A percentile compares a stretch with the other conserved stretches of the same genome.
Conservation (phyloP, 1,140 invertebrate genomes). For the Tetraneura akinire region DNA sequence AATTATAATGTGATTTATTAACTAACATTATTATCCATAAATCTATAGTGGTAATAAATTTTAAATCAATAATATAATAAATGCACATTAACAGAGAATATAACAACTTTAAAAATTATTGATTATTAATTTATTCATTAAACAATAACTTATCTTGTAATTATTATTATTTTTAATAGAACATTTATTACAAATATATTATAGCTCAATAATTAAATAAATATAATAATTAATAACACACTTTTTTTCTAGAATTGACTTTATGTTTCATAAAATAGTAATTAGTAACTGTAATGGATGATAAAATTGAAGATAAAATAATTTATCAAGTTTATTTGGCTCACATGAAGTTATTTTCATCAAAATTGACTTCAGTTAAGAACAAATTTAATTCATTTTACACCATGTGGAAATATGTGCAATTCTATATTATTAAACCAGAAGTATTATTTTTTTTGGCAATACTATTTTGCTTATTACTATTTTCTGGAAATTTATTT, state of each 20-base stretch:
- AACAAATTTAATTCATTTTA: constrained; percentile 63
- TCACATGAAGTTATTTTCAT: constrained; percentile 79
- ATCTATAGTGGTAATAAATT: no score
- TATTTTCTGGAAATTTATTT: constrained; percentile 78
- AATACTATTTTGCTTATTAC: constrained; percentile 68
- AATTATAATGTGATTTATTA: no score
- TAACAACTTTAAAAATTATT: no score
- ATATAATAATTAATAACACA: no score
- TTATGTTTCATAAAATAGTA: not conserved
- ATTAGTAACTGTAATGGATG: constrained; percentile 69
- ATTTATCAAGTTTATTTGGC: constrained; percentile 80
- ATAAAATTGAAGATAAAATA: constrained; percentile 83
- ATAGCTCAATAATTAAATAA: no score
- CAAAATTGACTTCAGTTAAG: constrained; percentile 72
- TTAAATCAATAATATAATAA: no score
- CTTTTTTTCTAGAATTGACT: not conserved
- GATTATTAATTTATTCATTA: no score
- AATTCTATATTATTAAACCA: constrained; percentile 73
- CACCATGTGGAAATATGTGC: constrained; percentile 74
- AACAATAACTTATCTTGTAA: no score
- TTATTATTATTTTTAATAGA: no score
- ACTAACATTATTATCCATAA: no score
- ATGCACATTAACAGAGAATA: no score
- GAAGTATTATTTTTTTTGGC: constrained; percentile 71
- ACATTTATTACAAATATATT: no score